Base-by-base conservation (phyloP, 2,797 vertebrate genomes). In the Gadopsis marmoratus region DNA sequence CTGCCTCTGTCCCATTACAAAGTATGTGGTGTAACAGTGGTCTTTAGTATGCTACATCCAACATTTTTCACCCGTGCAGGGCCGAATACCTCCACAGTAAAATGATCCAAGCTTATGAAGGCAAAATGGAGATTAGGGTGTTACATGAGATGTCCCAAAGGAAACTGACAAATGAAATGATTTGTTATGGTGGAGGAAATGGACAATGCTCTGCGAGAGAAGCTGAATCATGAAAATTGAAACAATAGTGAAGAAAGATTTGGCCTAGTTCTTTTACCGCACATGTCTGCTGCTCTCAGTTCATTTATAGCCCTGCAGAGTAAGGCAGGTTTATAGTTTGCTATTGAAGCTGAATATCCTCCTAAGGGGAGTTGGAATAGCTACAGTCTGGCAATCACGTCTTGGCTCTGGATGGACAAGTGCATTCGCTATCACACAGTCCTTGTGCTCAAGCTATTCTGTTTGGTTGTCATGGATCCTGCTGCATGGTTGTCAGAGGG, bases 381-480 rank as follows among this genome's bases (percentile, higher is more conserved):
- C 81, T 86, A 35, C 63, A 81, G 48, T 85, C 87, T 91, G 87
- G 83, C 82, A 86, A 66, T 71, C 69, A n/a, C 8, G 26, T 81
- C 77, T 86, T 90, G 86, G 89, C 88, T 82, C 72, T 51, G 83
- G 33, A 71, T 45, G 73, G 76, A 76, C 58, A 62, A 65, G 65
- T 74, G 78, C 83, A 75, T 84, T 86, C 88, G 74, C 86, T 78
- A 86, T 90, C 82, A 51, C 82, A 67, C 69, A 87, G 80, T 88
- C 78, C 43, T 77, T 86, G 87, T 87, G 83, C 71, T 78, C 47
- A 5, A 81, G 74, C 77, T 77, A 87, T 85, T 85, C 73, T 80
- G 67, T 84, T 91, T 85, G 87, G 89, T 94, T 92, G 88, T 85
- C 86, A 86, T 93, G 91, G 89, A 86, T 84, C 62, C 86, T 50